phyloP scores from a whole-genome alignment of 92 coral and sea anemone species.

The Porites rus region DNA sequence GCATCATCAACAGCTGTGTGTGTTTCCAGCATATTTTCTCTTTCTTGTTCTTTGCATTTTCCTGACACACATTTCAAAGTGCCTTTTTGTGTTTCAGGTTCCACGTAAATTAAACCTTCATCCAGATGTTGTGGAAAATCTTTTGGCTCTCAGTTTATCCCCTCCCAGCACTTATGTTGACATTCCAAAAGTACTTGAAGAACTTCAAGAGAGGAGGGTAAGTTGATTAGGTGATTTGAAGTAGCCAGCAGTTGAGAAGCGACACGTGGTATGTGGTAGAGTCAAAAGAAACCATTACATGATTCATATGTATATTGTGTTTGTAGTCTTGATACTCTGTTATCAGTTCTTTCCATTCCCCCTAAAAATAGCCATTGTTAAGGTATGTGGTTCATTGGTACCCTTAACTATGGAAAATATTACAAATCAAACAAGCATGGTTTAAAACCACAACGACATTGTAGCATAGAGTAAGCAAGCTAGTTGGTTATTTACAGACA shows the following conservation, averaged over 20 bases:
- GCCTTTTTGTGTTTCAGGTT: conserved; percentile 36
- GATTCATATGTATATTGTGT: neutral
- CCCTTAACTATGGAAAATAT: too few relatives aligned
- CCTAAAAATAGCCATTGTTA: too few relatives aligned
- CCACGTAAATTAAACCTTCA: conserved; percentile 87
- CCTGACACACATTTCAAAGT: neutral
- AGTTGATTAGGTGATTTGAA: neutral
- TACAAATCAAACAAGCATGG: too few relatives aligned
- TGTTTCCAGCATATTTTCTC: too few relatives aligned
- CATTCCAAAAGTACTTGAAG: conserved; percentile 69
- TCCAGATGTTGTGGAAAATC: conserved; percentile 87
- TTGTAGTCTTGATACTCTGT: neutral
- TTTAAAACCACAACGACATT: too few relatives aligned
- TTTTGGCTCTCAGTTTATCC: conserved; percentile 66
- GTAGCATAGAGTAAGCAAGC: too few relatives aligned
- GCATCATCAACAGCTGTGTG: too few relatives aligned
- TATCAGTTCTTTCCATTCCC: too few relatives aligned
- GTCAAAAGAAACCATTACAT: neutral
- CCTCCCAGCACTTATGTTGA: conserved; percentile 87
- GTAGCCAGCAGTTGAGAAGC: neutral
- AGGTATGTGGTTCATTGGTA: too few relatives aligned
- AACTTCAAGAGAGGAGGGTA: conserved; percentile 86
- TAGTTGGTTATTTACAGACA: too few relatives aligned
- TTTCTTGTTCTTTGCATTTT: too few relatives aligned
- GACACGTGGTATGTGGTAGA: neutral